phyloP scores from a whole-genome alignment of 2,113 vertebrate species.

The Macrotus californicus region DNA sequence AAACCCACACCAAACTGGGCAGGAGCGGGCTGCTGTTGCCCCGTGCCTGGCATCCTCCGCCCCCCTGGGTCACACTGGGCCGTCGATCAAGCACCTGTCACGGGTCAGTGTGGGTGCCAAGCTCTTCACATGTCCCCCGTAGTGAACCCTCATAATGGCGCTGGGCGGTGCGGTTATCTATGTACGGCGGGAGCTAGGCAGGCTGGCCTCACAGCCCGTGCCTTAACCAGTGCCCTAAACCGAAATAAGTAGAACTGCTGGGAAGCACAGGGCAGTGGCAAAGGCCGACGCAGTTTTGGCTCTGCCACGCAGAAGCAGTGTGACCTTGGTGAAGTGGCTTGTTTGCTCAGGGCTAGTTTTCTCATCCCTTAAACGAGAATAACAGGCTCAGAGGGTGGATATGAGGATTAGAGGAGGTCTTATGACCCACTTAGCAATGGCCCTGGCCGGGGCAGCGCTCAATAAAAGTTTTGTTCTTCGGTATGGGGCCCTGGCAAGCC shows the following conservation, averaged over 20 bases:
- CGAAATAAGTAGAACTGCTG: neutral
- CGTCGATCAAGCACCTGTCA: neutral
- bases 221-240: neutral
- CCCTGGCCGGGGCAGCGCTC: fast-evolving
- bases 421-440: neutral
- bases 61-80: neutral
- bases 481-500: too few species aligned
- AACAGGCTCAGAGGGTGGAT: neutral
- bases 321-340: neutral
- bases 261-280: neutral
- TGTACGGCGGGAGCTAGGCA: fast-evolving
- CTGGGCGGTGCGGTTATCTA: fast-evolving
- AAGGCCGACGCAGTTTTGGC: neutral
- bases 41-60: neutral
- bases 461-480: neutral
- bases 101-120: fast-evolving
- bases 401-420: neutral
- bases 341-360: neutral
- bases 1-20: neutral
- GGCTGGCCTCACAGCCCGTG: neutral
- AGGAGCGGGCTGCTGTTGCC: neutral
- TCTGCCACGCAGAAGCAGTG: neutral
- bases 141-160: fast-evolving
- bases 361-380: neutral
- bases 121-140: neutral